Conservation (phyloP, 1,140 invertebrate genomes). For the Macrotrachela quadricornifera region DNA sequence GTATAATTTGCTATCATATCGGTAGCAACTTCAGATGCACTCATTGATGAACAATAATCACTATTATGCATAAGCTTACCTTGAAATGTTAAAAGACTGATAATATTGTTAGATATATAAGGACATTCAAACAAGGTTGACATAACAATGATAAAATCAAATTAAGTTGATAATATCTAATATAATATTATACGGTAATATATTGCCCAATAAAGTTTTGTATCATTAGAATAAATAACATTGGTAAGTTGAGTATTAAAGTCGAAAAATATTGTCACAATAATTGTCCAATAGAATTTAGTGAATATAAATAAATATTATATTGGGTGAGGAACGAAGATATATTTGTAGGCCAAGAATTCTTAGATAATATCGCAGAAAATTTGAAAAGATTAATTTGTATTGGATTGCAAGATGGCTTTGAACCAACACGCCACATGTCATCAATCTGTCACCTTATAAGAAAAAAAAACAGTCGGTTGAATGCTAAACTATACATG, state of each 20-base stretch:
- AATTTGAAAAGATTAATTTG: constrained; percentile 68
- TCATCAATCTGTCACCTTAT: no score
- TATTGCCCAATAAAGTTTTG: background rate
- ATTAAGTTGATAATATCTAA: background rate
- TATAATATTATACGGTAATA: background rate
- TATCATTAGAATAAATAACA: background rate
- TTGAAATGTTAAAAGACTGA: background rate
- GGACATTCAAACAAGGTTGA: background rate
- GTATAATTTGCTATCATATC: background rate
- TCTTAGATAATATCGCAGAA: constrained; percentile 65
- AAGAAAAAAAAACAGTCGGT: no score
- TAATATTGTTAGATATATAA: background rate
- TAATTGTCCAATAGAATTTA: constrained; percentile 40
- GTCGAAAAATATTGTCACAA: background rate
- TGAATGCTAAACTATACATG: no score
- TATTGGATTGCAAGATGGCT: background rate
- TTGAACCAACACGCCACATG: background rate
- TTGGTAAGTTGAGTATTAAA: background rate
- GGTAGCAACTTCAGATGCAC: constrained; percentile 1
- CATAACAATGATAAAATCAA: constrained; percentile 2
- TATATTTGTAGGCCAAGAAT: constrained; percentile 40
- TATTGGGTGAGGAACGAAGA: constrained; percentile 53
- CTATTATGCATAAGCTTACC: constrained; percentile 1
- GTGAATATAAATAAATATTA: constrained; percentile 55
- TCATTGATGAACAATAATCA: background rate